Evolutionary conservation across 2,113 vertebrate genomes (phyloP), one percentile per base, ranked within the genome.

Genomic region (Tetrax tetrax): DNA sequence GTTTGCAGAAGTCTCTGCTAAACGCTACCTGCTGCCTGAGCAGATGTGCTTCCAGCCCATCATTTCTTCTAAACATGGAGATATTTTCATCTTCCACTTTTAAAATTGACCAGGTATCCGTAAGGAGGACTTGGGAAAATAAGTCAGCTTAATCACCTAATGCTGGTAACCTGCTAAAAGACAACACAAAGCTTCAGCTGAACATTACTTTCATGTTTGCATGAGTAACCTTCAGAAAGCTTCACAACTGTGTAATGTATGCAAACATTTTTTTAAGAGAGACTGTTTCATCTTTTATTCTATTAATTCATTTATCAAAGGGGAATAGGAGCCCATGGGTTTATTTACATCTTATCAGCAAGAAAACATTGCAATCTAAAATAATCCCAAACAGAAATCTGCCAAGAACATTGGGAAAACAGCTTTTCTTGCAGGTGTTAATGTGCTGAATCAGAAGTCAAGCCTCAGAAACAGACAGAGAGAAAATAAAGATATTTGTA

Each of bases 251-350:
- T 6, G 3, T 31, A 41, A 69, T 37, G 38, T 79, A 66, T 79
- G 88, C 80, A 90, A 89, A 87, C 64, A 59, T 61, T 79, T 86
- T 59, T 89, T 70, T 61, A 88, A 82, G 80, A 83, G 68, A 27
- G 23, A 29, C 19, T 18, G 29, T 28, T 95, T 90, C 77, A n/a
- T 94, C 81, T 95, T 94, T 96, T 75, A 57, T 87, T 94, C 72
- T 47, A 57, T 92, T 94, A 94, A 93, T 94, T 92, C 87, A 24
- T 78, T 94, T 87, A 89, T 75, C 96, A 96, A 82, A 91, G 31
- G 48, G 57, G 60, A 69, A 90, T 80, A 51, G 81, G 89, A 94
- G 56, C 74, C 74, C 27, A 61, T 60, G 88, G 91, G 82, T 76
- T 87, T 97, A 87, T 93, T 94, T 93, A 68, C 89, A 80, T 74